These are phyloP conservation scores for Lasioglossum calceatum DNA, from an alignment of 2,888 invertebrate species.

Conservation along the genomic window DNA sequence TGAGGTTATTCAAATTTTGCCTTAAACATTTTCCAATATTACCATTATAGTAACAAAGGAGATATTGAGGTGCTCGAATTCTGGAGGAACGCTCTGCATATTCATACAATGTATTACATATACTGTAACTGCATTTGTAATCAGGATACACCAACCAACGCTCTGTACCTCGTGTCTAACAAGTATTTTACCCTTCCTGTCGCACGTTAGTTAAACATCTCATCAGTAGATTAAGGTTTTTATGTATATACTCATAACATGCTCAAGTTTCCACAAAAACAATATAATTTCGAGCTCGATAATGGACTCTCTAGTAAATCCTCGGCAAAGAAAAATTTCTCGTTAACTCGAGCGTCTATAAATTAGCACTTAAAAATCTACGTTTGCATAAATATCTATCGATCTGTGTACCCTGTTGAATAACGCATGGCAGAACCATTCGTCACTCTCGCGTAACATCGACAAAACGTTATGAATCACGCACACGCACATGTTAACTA, in stretches of 20 bases:
- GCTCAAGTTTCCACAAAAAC: not conserved
- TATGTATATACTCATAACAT: not conserved
- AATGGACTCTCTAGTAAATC: not conserved
- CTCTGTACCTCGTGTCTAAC: not conserved
- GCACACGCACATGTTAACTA: not conserved
- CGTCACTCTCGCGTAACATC: not conserved
- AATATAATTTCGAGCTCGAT: not conserved
- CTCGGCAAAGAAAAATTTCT: not conserved
- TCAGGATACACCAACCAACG: not conserved
- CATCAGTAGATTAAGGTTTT: not conserved
- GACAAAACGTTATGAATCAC: slow-evolving; percentile 7
- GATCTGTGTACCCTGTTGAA: not conserved
- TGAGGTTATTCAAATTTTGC: not conserved
- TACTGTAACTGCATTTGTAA: not conserved
- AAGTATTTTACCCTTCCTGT: not conserved
- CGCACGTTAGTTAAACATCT: not conserved
- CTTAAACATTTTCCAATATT: not conserved
- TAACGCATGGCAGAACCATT: not conserved
- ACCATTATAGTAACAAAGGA: not conserved
- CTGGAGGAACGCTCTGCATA: not conserved
- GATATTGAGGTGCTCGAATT: not conserved
- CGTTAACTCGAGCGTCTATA: not conserved
- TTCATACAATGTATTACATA: not conserved
- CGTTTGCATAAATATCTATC: not conserved
- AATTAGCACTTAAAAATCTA: not conserved